Evolutionary conservation across 2,113 vertebrate genomes (phyloP).

Genomic region (Podarcis muralis): DNA sequence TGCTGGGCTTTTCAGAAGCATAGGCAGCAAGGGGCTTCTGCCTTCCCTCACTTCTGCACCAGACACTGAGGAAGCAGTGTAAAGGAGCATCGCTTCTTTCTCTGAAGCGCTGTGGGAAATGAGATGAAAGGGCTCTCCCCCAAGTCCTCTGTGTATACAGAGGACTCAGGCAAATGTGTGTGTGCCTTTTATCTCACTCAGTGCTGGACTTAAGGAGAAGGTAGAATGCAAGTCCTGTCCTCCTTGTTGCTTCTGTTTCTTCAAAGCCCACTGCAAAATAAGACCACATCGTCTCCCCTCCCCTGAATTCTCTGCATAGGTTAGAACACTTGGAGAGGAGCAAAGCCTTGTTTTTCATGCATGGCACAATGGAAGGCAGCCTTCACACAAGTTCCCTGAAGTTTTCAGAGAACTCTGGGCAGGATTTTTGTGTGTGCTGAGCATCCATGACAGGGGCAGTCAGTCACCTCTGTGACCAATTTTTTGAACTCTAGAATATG

Average conservation of each 20-base stretch:
- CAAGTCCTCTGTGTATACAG: background rate
- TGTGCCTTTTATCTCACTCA: background rate
- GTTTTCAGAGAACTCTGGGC: background rate
- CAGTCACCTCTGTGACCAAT: background rate
- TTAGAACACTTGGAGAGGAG: background rate
- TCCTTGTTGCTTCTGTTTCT: background rate
- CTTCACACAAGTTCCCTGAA: background rate
- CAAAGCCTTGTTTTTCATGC: background rate
- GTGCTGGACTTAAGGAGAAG: background rate
- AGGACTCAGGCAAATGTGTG: no score
- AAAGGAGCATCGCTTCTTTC: background rate
- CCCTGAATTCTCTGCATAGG: background rate
- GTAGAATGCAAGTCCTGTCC: background rate
- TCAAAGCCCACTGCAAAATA: background rate
- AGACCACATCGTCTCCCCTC: background rate
- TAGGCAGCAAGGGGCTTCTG: background rate
- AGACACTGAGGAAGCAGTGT: background rate
- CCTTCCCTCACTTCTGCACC: background rate
- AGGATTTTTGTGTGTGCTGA: background rate
- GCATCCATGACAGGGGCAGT: background rate
- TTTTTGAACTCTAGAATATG: background rate
- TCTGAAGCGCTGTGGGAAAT: background rate
- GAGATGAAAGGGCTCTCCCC: background rate
- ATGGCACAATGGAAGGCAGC: background rate
- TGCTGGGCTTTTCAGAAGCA: background rate